Percentiles rank a stretch among this genome's conserved stretches.
phyloP scores from a whole-genome alignment of 2,888 invertebrate species.

The Ectemnius lituratus region DNA sequence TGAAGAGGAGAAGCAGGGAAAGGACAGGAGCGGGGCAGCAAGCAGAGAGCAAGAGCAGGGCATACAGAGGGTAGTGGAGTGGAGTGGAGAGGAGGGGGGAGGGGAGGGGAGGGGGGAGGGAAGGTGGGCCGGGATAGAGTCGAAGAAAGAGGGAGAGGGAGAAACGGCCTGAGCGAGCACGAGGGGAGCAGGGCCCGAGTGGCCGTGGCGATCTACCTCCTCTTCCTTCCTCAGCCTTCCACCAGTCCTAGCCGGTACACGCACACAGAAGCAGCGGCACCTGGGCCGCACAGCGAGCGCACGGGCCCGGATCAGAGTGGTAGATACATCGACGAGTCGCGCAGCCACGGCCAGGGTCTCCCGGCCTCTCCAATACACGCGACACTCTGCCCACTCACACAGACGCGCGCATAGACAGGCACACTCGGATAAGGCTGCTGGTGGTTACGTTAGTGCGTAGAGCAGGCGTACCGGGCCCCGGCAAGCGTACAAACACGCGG shows the following conservation, averaged over 20 bases:
- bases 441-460: slow-evolving; percentile 47
- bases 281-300: slow-evolving; percentile 16
- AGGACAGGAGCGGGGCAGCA: neutral
- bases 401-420: neutral
- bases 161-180: neutral
- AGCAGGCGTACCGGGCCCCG: neutral
- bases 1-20: slow-evolving; percentile 18
- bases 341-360: slow-evolving; percentile 1
- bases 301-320: neutral
- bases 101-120: slow-evolving; percentile 25
- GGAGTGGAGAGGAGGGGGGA: slow-evolving; percentile 24
- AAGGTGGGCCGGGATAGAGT: slow-evolving; percentile 8
- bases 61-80: slow-evolving; percentile 11
- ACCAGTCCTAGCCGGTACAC: slow-evolving; percentile 45
- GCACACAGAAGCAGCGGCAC: slow-evolving; percentile 27
- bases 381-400: slow-evolving; percentile 1
- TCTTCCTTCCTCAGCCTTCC: slow-evolving; percentile 59
- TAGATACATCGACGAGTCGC: slow-evolving; percentile 6
- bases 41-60: neutral
- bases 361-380: neutral
- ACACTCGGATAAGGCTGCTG: neutral
- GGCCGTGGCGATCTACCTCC: slow-evolving; percentile 44
- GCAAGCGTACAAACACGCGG: slow-evolving; percentile 28
- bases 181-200: neutral
- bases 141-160: slow-evolving; percentile 22